Evolutionary conservation across 2,113 vertebrate genomes (phyloP).

Genomic region (Dascyllus trimaculatus): DNA sequence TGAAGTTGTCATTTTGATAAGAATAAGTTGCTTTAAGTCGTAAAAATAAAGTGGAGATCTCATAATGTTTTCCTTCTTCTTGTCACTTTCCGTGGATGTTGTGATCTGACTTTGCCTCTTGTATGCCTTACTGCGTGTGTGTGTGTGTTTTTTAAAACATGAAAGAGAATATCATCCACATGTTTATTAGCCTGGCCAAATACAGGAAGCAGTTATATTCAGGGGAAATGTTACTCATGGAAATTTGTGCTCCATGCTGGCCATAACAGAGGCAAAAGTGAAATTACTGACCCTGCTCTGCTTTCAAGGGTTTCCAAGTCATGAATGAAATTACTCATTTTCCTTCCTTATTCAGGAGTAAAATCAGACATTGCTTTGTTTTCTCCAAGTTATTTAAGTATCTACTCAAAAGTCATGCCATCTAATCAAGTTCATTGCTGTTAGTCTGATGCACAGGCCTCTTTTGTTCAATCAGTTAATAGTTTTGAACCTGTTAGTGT

Average conservation of each 20-base stretch:
- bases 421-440: not conserved
- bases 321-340: not conserved
- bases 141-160: no score
- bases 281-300: slow-evolving; percentile 21
- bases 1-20: no score
- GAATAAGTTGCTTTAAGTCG: no score
- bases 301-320: slow-evolving; percentile 1
- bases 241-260: not conserved
- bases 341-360: not conserved
- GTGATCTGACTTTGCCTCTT: no score
- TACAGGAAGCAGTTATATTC: not conserved
- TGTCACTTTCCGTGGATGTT: no score
- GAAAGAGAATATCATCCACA: not conserved
- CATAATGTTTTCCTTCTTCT: no score
- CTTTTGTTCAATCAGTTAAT: not conserved
- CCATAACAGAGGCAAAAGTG: slow-evolving; percentile 19
- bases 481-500: not conserved
- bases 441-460: not conserved
- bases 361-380: not conserved
- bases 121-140: no score
- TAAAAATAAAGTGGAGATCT: no score
- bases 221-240: slow-evolving; percentile 10
- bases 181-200: not conserved
- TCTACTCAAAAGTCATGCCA: not conserved
- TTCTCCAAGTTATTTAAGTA: not conserved